These are phyloP conservation scores for Thalassoma bifasciatum DNA, from an alignment of 2,113 vertebrate genomes.

Conservation along the genomic window DNA sequence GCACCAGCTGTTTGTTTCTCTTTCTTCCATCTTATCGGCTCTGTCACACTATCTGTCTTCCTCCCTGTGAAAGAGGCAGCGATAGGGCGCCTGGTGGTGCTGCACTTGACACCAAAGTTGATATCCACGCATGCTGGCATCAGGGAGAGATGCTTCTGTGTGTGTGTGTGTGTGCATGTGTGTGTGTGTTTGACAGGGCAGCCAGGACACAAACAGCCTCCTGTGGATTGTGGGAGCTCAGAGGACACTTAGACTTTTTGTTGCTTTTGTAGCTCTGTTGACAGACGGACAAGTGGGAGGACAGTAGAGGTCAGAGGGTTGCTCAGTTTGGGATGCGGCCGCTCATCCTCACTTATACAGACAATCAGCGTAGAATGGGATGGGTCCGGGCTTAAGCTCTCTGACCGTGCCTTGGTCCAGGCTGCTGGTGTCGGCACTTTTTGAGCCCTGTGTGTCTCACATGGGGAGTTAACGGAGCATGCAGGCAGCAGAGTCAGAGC, in stretches of 20 bases:
- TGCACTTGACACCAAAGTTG: slow-evolving; percentile 49
- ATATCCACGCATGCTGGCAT: slow-evolving; percentile 33
- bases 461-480: slow-evolving; percentile 64
- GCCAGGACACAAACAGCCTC: slow-evolving; percentile 38
- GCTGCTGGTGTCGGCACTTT: slow-evolving; percentile 77
- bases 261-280: slow-evolving; percentile 45
- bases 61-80: slow-evolving; percentile 44
- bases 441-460: slow-evolving; percentile 52
- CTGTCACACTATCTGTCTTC: slow-evolving; percentile 47
- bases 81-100: slow-evolving; percentile 40
- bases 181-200: slow-evolving; percentile 20
- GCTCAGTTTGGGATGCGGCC: slow-evolving; percentile 44
- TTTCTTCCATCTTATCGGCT: slow-evolving; percentile 54
- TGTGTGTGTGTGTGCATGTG: slow-evolving; percentile 2
- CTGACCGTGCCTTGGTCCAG: slow-evolving; percentile 59
- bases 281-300: slow-evolving; percentile 41
- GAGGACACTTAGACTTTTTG: slow-evolving; percentile 33
- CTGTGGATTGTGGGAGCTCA: slow-evolving; percentile 46
- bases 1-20: slow-evolving; percentile 66
- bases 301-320: slow-evolving; percentile 52
- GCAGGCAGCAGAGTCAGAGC: slow-evolving; percentile 49
- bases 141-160: slow-evolving; percentile 12
- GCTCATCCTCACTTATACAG: slow-evolving; percentile 55
- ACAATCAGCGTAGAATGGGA: slow-evolving; percentile 62
- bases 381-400: slow-evolving; percentile 67